phyloP scores from a whole-genome alignment of 2,797 vertebrate genomes.

The Paguma larvata region DNA sequence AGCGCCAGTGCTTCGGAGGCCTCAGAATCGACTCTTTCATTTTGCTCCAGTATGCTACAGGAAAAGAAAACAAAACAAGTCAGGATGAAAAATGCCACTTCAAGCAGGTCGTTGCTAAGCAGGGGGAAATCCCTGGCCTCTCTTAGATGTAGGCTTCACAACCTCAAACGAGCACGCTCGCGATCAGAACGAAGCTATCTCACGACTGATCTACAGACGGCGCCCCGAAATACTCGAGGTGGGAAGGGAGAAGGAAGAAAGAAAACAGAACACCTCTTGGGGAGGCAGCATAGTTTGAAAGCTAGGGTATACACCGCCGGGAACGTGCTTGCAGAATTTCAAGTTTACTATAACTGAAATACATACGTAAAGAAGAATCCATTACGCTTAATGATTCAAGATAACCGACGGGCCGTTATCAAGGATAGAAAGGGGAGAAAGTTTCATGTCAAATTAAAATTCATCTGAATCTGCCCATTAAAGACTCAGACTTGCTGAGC shows the following conservation, averaged over 20 bases:
- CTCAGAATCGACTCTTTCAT: slow-evolving; percentile 82
- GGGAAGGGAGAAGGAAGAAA: neutral
- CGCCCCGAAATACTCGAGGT: slow-evolving; percentile 5
- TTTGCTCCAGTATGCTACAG: slow-evolving; percentile 86
- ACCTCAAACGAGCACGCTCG: slow-evolving; percentile 84
- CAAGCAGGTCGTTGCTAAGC: slow-evolving; percentile 81
- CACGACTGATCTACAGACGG: slow-evolving; percentile 28
- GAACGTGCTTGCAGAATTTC: neutral
- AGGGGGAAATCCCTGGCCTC: slow-evolving; percentile 89
- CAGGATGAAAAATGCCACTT: slow-evolving; percentile 88
- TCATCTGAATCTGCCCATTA: neutral
- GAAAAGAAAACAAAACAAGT: slow-evolving; percentile 85
- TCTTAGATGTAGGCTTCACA: slow-evolving; percentile 84
- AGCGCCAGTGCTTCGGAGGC: slow-evolving; percentile 78
- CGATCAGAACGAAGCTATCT: slow-evolving; percentile 68
- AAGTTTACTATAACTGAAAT: neutral
- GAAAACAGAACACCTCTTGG: neutral
- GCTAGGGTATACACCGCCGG: neutral
- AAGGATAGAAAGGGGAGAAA: neutral
- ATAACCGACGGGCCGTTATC: neutral
- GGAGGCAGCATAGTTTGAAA: neutral
- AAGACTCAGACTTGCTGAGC: neutral
- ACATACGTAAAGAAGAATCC: slow-evolving; percentile 12
- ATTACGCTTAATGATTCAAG: neutral
- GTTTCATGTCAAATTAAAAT: slow-evolving; percentile 25